These are phyloP conservation scores for Troides aeacus DNA, from an alignment of 2,888 invertebrate species.

Conservation along the genomic window DNA sequence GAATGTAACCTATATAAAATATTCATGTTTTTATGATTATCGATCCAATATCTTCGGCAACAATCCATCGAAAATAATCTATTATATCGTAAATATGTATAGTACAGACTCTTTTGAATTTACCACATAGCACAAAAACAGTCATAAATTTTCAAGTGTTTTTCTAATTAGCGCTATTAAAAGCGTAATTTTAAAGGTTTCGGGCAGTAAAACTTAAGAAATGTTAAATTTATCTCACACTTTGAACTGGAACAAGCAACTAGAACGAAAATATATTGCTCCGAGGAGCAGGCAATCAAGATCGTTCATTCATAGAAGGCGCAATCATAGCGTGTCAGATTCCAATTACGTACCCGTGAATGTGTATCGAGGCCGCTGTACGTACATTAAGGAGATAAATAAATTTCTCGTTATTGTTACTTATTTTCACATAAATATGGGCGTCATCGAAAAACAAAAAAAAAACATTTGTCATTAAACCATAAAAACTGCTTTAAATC, in stretches of 20 bases:
- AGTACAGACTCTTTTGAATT: too few relatives aligned
- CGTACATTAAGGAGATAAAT: slow-evolving; percentile 13
- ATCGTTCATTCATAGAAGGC: slow-evolving; percentile 49
- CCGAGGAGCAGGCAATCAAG: slow-evolving; percentile 49
- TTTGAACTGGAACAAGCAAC: slow-evolving; percentile 1
- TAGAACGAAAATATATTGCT: slow-evolving; percentile 12
- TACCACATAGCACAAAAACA: too few relatives aligned
- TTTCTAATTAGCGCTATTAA: too few relatives aligned
- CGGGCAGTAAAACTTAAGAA: not conserved
- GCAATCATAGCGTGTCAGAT: slow-evolving; percentile 53
- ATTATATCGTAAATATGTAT: too few relatives aligned
- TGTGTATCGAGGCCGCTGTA: slow-evolving; percentile 16
- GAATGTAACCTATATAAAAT: not conserved
- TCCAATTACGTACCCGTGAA: slow-evolving; percentile 46
- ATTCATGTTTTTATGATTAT: not conserved
- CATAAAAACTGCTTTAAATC: too few relatives aligned
- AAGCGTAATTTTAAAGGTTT: not conserved
- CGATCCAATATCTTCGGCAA: too few relatives aligned
- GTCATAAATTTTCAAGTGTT: too few relatives aligned
- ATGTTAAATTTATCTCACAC: not conserved
- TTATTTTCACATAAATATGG: not conserved
- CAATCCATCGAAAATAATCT: too few relatives aligned
- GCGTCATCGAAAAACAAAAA: too few relatives aligned
- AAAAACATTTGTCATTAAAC: too few relatives aligned
- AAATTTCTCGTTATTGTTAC: slow-evolving; percentile 3